Conservation (phyloP, 2,888 invertebrate species). For the Lepidocyrtinus sp. region DNA sequence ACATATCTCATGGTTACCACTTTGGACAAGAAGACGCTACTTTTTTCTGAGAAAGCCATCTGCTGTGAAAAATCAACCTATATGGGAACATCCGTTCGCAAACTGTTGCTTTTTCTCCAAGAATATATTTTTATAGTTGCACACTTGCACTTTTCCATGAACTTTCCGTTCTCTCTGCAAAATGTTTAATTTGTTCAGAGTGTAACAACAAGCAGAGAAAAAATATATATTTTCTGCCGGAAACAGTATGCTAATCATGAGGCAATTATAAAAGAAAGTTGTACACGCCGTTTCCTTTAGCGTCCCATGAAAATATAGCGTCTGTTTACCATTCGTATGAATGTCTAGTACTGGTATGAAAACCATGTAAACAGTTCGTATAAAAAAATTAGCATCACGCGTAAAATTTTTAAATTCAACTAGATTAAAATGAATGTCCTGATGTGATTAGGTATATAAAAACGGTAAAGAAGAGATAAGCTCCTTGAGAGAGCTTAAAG, state of each 20-base stretch:
- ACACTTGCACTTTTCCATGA: neutral
- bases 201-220: too few relatives aligned
- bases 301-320: too few relatives aligned
- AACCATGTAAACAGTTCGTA: too few relatives aligned
- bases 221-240: neutral
- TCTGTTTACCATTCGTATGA: too few relatives aligned
- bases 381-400: too few relatives aligned
- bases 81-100: conserved; percentile 11
- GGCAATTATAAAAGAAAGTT: neutral
- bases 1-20: too few relatives aligned
- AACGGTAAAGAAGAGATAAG: conserved; percentile 10
- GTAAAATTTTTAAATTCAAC: too few relatives aligned
- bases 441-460: too few relatives aligned
- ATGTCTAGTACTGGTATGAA: too few relatives aligned
- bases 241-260: neutral
- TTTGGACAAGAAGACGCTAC: conserved; percentile 3
- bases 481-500: neutral
- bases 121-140: too few relatives aligned
- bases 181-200: neutral
- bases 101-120: conserved; percentile 11
- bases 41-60: conserved; percentile 11
- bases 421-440: too few relatives aligned
- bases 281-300: neutral
- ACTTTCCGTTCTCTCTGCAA: neutral
- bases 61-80: conserved; percentile 2